phyloP scores from a whole-genome alignment of 2,797 vertebrate species.

The Poeciliopsis infans region DNA sequence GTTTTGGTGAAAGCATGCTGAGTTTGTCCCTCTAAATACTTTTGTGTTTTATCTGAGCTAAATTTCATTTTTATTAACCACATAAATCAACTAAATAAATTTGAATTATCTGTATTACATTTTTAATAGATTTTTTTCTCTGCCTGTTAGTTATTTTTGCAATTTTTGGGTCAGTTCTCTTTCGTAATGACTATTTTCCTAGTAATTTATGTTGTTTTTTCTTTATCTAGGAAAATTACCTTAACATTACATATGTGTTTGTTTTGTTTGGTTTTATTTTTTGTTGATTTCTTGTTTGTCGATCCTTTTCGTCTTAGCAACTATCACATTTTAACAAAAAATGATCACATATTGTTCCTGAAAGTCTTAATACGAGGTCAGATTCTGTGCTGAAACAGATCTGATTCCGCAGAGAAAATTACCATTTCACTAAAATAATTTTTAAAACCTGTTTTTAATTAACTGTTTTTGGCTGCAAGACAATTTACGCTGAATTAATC shows the following conservation, averaged over 20 bases:
- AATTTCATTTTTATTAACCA: not conserved
- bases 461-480: constrained; percentile 4
- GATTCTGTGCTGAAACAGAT: not conserved
- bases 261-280: not conserved
- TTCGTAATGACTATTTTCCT: not conserved
- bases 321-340: not conserved
- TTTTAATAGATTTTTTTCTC: not conserved
- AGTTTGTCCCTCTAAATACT: not conserved
- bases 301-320: not conserved
- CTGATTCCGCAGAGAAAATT: not conserved
- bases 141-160: not conserved
- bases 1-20: not conserved
- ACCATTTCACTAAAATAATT: not conserved
- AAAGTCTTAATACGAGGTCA: not conserved
- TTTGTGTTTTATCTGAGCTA: not conserved
- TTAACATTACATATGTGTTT: not conserved
- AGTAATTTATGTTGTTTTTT: not conserved
- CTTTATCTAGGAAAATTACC: not conserved
- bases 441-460: not conserved
- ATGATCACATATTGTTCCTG: not conserved
- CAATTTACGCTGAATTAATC: not conserved
- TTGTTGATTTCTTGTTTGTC: not conserved
- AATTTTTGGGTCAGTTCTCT: not conserved
- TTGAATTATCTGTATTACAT: not conserved
- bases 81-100: not conserved